These are phyloP conservation scores for Cerastis leucographa DNA, from an alignment of 2,888 invertebrate species.

Conservation along the genomic window DNA sequence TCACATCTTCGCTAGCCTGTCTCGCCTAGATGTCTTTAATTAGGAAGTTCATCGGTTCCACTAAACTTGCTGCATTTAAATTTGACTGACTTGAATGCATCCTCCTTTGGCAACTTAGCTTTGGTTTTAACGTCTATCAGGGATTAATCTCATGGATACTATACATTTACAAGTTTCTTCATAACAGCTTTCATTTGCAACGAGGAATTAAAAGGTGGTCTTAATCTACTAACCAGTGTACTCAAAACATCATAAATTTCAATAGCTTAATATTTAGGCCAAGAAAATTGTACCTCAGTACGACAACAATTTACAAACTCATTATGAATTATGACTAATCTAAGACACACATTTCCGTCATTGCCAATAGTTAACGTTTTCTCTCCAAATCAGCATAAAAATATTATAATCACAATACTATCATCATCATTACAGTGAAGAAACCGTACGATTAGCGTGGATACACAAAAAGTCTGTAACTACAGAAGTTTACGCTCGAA, in stretches of 20 bases:
- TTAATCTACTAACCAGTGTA: neutral
- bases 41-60: neutral
- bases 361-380: conserved; percentile 26
- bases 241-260: neutral
- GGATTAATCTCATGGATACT: neutral
- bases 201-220: neutral
- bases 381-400: conserved; percentile 7
- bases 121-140: neutral
- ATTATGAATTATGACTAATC: neutral
- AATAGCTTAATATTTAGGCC: neutral
- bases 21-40: neutral
- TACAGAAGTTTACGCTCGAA: conserved; percentile 54
- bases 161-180: neutral
- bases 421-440: conserved; percentile 35
- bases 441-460: conserved; percentile 18
- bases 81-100: neutral
- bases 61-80: conserved; percentile 7
- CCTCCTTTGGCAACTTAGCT: neutral
- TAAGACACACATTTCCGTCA: conserved; percentile 3
- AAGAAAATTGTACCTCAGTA: neutral
- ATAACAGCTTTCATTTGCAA: neutral
- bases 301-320: neutral
- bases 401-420: conserved; percentile 23
- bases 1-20: neutral
- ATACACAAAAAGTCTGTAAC: conserved; percentile 34